phyloP scores from a whole-genome alignment of 37 sponge, comb jelly and placozoan genomes.

The Dysidea cf. avara region DNA sequence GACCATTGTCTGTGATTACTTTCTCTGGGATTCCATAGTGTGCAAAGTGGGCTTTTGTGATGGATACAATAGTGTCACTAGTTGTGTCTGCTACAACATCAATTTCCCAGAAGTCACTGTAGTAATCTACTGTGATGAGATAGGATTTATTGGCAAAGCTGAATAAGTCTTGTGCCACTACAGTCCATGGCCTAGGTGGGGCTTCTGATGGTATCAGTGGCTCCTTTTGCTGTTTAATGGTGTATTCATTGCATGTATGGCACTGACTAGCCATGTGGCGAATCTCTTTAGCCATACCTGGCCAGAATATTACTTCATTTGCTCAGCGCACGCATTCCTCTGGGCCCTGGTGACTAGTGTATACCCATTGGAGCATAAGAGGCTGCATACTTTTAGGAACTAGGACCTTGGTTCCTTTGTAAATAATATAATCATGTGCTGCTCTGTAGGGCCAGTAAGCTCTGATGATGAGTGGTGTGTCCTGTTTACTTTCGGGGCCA shows the following conservation, averaged over 20 bases:
- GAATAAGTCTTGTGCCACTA: constrained; percentile 19
- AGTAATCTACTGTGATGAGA: constrained; percentile 35
- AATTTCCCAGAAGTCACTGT: constrained; percentile 8
- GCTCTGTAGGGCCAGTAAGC: not conserved
- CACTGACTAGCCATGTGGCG: not conserved
- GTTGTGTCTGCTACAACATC: constrained; percentile 12
- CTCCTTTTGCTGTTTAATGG: constrained; percentile 3
- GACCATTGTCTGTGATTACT: too few relatives aligned
- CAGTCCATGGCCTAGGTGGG: constrained; percentile 25
- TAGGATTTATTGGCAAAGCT: constrained; percentile 15
- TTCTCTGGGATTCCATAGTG: too few relatives aligned
- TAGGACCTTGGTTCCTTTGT: not conserved
- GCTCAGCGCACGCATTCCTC: too few relatives aligned
- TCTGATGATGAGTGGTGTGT: not conserved
- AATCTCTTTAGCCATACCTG: constrained; percentile 17
- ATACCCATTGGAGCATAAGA: too few relatives aligned
- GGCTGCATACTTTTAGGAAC: constrained; percentile 10
- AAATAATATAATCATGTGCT: constrained; percentile 6
- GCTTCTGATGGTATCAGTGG: constrained; percentile 11
- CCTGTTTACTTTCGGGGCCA: too few relatives aligned
- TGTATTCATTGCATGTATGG: not conserved
- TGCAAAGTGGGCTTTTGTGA: constrained; percentile 19
- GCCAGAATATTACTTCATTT: constrained; percentile 15
- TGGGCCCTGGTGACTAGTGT: too few relatives aligned
- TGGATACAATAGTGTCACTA: not conserved